Conservation (phyloP, 2,888 invertebrate genomes). For the Hylaea fasciaria region DNA sequence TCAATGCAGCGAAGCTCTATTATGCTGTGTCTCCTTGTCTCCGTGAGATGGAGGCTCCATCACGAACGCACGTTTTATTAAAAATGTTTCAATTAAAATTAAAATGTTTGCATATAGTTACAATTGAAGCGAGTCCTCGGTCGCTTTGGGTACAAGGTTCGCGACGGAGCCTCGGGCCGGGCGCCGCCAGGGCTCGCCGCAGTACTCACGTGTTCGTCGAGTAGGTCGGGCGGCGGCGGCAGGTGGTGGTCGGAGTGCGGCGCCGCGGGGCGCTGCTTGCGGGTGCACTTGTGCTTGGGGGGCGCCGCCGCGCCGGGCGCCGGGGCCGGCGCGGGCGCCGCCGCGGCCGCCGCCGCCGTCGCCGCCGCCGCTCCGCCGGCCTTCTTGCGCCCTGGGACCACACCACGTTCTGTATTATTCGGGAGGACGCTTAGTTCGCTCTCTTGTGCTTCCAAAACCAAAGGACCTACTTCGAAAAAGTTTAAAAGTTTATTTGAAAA, state of each 20-base stretch:
- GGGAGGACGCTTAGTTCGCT: conserved; percentile 2
- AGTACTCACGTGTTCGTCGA: conserved; percentile 72
- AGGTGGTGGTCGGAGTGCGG: conserved; percentile 79
- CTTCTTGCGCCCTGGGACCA: conserved; percentile 43
- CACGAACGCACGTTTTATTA: neutral
- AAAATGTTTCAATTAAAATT: too few relatives aligned
- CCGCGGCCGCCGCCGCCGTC: conserved; percentile 35
- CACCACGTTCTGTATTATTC: conserved; percentile 34
- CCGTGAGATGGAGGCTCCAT: neutral
- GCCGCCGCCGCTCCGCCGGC: conserved; percentile 45
- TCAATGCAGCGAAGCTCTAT: neutral
- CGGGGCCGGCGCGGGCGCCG: conserved; percentile 52
- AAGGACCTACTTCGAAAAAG: neutral
- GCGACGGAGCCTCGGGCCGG: too few relatives aligned
- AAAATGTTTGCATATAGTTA: too few relatives aligned
- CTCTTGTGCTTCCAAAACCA: neutral
- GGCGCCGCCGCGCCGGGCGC: conserved; percentile 36
- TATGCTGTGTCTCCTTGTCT: conserved; percentile 11
- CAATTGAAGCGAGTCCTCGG: too few relatives aligned
- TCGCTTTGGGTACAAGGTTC: too few relatives aligned
- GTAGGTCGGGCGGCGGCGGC: conserved; percentile 79
- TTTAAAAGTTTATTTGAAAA: too few relatives aligned
- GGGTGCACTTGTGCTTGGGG: conserved; percentile 75
- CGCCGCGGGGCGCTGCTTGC: conserved; percentile 74
- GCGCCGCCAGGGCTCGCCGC: too few relatives aligned